Base-by-base conservation (phyloP, 92 coral and sea anemone species). In the Parazoanthus darwini region DNA sequence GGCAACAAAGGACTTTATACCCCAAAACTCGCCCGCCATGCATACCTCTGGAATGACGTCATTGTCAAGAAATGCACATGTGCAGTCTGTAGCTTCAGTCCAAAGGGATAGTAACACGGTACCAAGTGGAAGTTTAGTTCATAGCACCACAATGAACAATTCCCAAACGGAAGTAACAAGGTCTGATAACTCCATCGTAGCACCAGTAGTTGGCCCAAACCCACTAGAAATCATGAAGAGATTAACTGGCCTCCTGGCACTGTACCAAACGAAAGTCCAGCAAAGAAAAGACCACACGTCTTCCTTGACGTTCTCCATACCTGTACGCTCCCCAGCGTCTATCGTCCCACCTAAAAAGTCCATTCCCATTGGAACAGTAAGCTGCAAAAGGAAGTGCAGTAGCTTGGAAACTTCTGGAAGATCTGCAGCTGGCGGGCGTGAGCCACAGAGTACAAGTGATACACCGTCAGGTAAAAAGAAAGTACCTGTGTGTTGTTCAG, bases 231-330 rank as follows among this genome's bases (percentile, higher is more conserved):
- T 84, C 72, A 29, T 84, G 66, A 50, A 84, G 50, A 48, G 22
- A 16, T 84, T 84, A 71, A 71, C 87, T 50, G 33, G 70, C 29
- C 78, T 84, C 42, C 36, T 84, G 58, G 79, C 79, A 9, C 46
- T 84, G 29, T 84, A 84, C 87, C 75, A 46, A 84, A 22, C 68
- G 4, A 84, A 84, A 74, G 67, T 84, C 38, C 77, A 48, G 7
- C 87, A 44, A 70, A 71, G 44, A 70, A 25, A 78, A 1, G 66
- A 71, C 6, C 25, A 71, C n/a, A 26, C 5, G 18, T 68, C 35
- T 37, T 16, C 67, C 16, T 26, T 70, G 33, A 35, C 44, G 6
- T 84, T 73, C 35, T 48, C 87, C 26, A 73, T 44, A 26, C 68
- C 87, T 16, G 42, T 15, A n/a, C 59, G 14, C 36, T 33, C 58